Base-by-base conservation (phyloP, 2,888 invertebrate species). In the Piscicola geometra region DNA sequence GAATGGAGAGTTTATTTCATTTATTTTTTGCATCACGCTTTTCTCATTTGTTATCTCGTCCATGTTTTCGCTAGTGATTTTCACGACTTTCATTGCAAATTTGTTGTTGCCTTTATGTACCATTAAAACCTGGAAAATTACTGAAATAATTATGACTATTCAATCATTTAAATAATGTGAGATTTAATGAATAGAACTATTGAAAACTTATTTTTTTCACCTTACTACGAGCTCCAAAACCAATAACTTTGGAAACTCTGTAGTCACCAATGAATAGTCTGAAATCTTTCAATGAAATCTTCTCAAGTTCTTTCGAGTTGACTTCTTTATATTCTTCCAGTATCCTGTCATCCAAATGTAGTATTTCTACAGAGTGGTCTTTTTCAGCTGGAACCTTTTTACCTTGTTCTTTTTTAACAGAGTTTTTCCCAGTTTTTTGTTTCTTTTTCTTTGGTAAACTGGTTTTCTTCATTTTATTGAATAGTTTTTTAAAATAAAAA, bases 61-160 rank as follows among this genome's bases (percentile, higher is more conserved):
- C 50, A 71, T 5, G 1, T 52, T 50, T 5, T 15, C 71, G n/a
- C n/a, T 71, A 0, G 32, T 15, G 21, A 71, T 25, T 41, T 52
- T 71, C 50, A 71, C 30, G 21, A 71, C 32, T 28, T 71, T 71
- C 52, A 71, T 47, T 9, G 50, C 71, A 71, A 30, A 71, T 28
- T 71, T 71, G 12, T 71, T 30, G 1, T 52, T 52, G 25, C 32
- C 52, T 28, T 71, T 71, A 50, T 50, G 28, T 32, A 71, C 71
- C 52, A 71, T 30, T 15, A 71, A 30, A 41, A 71, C 71, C 71
- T 71, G 33, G 30, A 30, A 47, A 47, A 41, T 9, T 41, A 15
- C 41, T 41, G n/a, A n/a, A n/a, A n/a, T n/a, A n/a, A n/a, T n/a
- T n/a, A n/a, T n/a, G n/a, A n/a, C n/a, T n/a, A n/a, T n/a, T n/a